Evolutionary conservation across 2,113 vertebrate genomes (phyloP), one percentile per base, ranked within the genome.

Genomic region (Mola mola): DNA sequence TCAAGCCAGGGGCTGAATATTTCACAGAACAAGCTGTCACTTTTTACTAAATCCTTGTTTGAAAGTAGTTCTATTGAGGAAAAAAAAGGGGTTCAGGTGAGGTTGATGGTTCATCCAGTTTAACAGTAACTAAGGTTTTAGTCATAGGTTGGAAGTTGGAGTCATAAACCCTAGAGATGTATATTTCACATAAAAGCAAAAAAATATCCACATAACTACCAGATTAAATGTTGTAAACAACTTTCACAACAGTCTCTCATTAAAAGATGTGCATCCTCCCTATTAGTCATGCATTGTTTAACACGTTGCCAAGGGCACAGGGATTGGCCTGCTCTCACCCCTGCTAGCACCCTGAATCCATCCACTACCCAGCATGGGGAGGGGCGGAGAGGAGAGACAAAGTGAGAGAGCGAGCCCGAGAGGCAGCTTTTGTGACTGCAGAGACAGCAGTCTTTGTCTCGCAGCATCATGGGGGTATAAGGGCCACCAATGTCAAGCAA

Each of bases 401-500:
- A 77, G 72, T 72, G 57, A 74, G 72, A 69, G 66, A 64, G 50
- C 81, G 68, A 77, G 68, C n/a, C 3, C 88, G 86, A 90, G 89
- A 75, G 72, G 77, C 86, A 82, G 88, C 89, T 91, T 92, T 91
- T 93, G 91, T 92, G 88, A 73, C 73, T 63, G 58, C 66, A 66
- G 73, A 89, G 88, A 93, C 92, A 92, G 91, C 82, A 65, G 79
- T 68, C 86, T 89, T 93, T 93, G 91, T 93, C 83, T 77, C 19
- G 10, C 41, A 33, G 76, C 81, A 83, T 79, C 64, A 78, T 75
- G 64, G 73, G 72, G 83, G 75, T 72, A 92, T 90, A 92, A 92
- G 90, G 86, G 90, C 85, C 78, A 82, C 84, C 89, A 91, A 90
- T 92, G 91, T 91, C 90, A 90, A 50, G 58, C 84, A 85, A 85